These are phyloP conservation scores for Aphodius granarius DNA, from an alignment of 2,888 invertebrate genomes.

Conservation along the genomic window DNA sequence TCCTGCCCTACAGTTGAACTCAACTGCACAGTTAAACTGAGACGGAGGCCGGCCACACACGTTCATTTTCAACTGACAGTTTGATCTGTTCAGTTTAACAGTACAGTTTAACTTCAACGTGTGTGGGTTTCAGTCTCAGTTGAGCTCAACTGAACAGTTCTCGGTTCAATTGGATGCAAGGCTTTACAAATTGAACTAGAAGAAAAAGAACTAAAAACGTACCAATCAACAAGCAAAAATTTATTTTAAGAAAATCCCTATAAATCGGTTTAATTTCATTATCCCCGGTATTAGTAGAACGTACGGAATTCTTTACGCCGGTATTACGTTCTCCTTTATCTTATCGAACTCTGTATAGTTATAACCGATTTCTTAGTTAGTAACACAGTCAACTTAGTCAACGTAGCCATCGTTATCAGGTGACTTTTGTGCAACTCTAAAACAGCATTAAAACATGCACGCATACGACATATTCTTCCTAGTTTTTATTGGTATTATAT, in stretches of 20 bases:
- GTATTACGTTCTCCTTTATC: neutral
- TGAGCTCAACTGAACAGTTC: too few species aligned
- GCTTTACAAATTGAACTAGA: too few species aligned
- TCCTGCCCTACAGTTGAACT: too few species aligned
- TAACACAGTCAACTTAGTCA: neutral
- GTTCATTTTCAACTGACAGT: too few species aligned
- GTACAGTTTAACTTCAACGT: too few species aligned
- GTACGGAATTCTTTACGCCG: neutral
- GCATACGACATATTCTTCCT: neutral
- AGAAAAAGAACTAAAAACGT: too few species aligned
- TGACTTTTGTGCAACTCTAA: neutral
- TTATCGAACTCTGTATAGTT: neutral
- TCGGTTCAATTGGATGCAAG: too few species aligned
- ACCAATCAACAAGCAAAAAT: neutral
- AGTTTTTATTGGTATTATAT: neutral
- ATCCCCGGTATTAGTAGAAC: neutral
- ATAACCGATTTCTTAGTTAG: neutral
- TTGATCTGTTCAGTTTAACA: too few species aligned
- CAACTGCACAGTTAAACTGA: too few species aligned
- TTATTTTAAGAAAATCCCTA: neutral
- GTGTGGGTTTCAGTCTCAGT: too few species aligned
- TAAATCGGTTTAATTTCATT: neutral
- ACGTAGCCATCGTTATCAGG: neutral
- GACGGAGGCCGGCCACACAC: too few species aligned
- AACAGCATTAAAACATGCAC: neutral